phyloP scores from a whole-genome alignment of 2,113 vertebrate species.

The Brienomyrus longianalis region DNA sequence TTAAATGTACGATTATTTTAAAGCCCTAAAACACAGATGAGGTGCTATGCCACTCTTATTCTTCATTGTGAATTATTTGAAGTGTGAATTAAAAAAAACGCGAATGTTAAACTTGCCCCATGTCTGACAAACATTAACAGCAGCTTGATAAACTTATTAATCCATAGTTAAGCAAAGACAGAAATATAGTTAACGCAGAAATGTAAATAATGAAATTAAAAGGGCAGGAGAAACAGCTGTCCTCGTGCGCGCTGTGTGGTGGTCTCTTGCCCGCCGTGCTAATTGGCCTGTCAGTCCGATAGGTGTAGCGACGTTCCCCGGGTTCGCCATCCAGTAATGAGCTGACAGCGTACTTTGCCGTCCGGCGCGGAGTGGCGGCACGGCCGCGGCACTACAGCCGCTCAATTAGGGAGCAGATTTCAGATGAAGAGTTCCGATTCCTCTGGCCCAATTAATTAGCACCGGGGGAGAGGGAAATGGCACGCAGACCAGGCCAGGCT shows the following conservation, averaged over 20 bases:
- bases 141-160: not conserved
- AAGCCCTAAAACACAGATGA: not conserved
- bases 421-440: constrained; percentile 59
- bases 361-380: constrained; percentile 80
- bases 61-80: not conserved
- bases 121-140: not conserved
- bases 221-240: not conserved
- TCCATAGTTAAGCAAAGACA: not conserved
- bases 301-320: constrained; percentile 65
- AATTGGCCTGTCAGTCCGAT: constrained; percentile 62
- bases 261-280: constrained; percentile 31
- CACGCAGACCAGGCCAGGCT: not conserved
- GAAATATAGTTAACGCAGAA: not conserved
- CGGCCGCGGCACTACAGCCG: constrained; percentile 72
- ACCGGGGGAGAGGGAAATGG: constrained; percentile 26
- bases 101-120: not conserved
- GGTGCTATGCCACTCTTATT: not conserved
- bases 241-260: not conserved
- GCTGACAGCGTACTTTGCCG: constrained; percentile 82
- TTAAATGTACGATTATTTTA: not conserved
- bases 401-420: constrained; percentile 66
- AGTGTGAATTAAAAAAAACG: not conserved
- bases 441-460: constrained; percentile 65
- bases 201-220: not conserved
- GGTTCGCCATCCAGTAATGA: constrained; percentile 73